Conservation (phyloP, 2,888 invertebrate species). For the Netelia virgata region DNA sequence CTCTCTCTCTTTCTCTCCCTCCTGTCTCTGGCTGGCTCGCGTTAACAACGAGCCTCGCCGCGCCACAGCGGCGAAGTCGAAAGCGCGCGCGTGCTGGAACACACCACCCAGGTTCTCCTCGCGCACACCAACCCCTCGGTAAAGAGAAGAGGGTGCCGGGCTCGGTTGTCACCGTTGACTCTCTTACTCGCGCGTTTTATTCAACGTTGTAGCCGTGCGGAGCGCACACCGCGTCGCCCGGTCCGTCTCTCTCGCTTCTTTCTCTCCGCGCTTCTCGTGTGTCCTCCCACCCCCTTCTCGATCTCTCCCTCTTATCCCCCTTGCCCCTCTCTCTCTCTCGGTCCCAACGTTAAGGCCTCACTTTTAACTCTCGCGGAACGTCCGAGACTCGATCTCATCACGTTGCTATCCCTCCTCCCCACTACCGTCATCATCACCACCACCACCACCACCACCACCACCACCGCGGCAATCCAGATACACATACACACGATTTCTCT, state of each 20-base stretch:
- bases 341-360: conserved; percentile 59
- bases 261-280: conserved; percentile 67
- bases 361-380: conserved; percentile 10
- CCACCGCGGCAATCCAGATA: conserved; percentile 71
- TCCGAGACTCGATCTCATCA: conserved; percentile 6
- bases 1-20: conserved; percentile 22
- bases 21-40: background rate
- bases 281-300: conserved; percentile 79
- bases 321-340: conserved; percentile 69
- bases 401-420: conserved; percentile 73
- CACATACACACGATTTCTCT: conserved; percentile 57
- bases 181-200: conserved; percentile 3
- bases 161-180: conserved; percentile 15
- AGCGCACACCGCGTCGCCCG: conserved; percentile 8
- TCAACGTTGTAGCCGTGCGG: conserved; percentile 17
- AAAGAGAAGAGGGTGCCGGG: background rate
- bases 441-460: conserved; percentile 75
- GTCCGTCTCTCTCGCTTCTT: conserved; percentile 67
- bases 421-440: too few species aligned
- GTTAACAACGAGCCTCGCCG: conserved; percentile 27
- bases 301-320: conserved; percentile 66
- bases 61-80: conserved; percentile 49
- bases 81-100: conserved; percentile 51
- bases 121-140: background rate
- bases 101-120: conserved; percentile 15